Percentiles rank a stretch among this genome's conserved stretches.
Conservation (phyloP, 53 echinoderm and acorn worm genomes). For the Echinometra lucunter region DNA sequence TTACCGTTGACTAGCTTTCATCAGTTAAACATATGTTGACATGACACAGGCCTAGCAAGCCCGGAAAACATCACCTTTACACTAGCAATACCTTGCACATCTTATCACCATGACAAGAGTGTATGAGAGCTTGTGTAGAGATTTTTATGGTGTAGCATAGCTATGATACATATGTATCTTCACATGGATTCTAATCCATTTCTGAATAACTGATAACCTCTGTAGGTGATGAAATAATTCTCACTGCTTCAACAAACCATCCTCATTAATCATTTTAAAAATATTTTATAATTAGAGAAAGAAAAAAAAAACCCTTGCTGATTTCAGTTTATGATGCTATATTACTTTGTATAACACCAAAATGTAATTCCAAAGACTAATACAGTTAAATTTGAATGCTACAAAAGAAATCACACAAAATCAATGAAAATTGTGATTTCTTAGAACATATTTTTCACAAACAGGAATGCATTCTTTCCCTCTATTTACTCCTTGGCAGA, state of each 20-base stretch:
- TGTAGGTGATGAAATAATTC: background rate
- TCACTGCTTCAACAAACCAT: background rate
- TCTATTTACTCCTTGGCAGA: background rate
- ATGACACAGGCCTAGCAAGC: background rate
- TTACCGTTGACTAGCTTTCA: background rate
- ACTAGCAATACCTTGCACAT: too few relatives aligned
- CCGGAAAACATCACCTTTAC: background rate
- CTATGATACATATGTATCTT: background rate
- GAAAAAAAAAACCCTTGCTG: background rate
- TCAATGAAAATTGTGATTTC: background rate
- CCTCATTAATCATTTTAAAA: background rate
- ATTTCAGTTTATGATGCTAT: background rate
- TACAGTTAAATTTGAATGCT: background rate
- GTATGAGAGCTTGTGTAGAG: background rate
- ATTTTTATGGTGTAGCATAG: background rate
- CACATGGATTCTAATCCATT: background rate
- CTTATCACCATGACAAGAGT: background rate
- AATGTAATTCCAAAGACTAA: background rate
- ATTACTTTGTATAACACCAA: background rate
- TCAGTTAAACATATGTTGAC: background rate
- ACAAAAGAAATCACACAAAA: background rate
- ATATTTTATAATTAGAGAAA: background rate
- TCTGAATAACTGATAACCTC: background rate
- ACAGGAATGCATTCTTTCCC: background rate
- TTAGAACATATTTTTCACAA: background rate